Percentiles rank a stretch among this genome's conserved stretches.
These are phyloP conservation scores for Spea multiplicata DNA, from an alignment of 2,113 vertebrate genomes.

Conservation along the genomic window DNA sequence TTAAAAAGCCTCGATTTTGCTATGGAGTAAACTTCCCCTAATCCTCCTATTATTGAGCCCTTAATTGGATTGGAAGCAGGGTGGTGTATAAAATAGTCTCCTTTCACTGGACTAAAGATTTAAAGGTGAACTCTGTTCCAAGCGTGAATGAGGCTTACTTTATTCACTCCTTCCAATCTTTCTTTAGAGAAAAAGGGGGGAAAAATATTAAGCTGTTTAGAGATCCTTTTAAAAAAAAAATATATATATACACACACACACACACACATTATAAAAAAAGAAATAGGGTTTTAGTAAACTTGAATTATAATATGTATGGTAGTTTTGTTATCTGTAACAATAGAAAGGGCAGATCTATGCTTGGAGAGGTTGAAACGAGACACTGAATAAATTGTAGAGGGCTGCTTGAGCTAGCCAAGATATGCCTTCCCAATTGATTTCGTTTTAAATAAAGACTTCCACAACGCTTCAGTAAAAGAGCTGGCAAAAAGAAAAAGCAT, in stretches of 20 bases:
- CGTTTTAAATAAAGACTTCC: too few species aligned
- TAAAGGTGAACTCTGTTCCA: constrained; percentile 62
- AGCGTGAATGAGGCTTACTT: constrained; percentile 41
- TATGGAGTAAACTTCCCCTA: constrained; percentile 96
- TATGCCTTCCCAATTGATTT: too few species aligned
- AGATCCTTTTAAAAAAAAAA: not conserved
- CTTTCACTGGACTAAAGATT: constrained; percentile 79
- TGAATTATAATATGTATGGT: too few species aligned
- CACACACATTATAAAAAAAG: too few species aligned
- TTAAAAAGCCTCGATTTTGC: constrained; percentile 78
- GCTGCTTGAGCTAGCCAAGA: too few species aligned
- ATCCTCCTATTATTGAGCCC: constrained; percentile 94
- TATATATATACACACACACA: not conserved
- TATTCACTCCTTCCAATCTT: constrained; percentile 26
- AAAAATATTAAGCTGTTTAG: constrained; percentile 43
- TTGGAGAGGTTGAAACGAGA: too few species aligned
- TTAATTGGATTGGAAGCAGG: constrained; percentile 95
- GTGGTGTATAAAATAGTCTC: constrained; percentile 90
- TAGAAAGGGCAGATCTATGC: too few species aligned
- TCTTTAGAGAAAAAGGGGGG: constrained; percentile 4
- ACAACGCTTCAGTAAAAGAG: too few species aligned
- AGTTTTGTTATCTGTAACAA: too few species aligned
- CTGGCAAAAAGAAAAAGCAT: too few species aligned
- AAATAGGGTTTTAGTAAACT: not conserved
- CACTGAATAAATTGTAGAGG: too few species aligned